Base-by-base conservation (phyloP, 2,888 invertebrate species). In the Encarsia formosa region DNA sequence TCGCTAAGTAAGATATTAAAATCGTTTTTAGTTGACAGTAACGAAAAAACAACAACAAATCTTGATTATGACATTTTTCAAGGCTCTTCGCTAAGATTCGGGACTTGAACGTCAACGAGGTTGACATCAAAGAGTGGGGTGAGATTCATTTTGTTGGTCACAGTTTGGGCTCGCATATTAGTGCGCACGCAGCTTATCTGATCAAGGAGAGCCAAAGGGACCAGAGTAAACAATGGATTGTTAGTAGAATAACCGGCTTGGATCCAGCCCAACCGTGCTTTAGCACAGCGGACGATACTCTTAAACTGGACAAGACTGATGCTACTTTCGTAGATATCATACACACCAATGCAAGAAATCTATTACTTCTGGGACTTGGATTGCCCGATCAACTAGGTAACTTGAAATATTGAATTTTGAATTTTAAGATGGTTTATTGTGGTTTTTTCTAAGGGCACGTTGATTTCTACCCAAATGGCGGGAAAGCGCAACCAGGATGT, bases 381-480 rank as follows among this genome's bases (percentile, higher is more conserved):
- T 65, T 82, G 40, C 81, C 82, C 1, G 75, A 78, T n/a, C 75
- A 79, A 24, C 74, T 75, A 56, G 83, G 83, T 82, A 46, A n/a
- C n/a, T n/a, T n/a, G n/a, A n/a, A n/a, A n/a, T n/a, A n/a, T n/a
- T n/a, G n/a, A n/a, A n/a, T n/a, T n/a, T n/a, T n/a, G n/a, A n/a
- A n/a, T n/a, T n/a, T n/a, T n/a, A n/a, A n/a, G n/a, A n/a, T n/a
- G n/a, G n/a, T n/a, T n/a, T n/a, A n/a, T n/a, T n/a, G n/a, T n/a
- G n/a, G n/a, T 38, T n/a, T 15, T 11, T 16, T 26, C 41, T 40
- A 9, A 56, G 55, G 55, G 5, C 76, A 85, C 59, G 78, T 82
- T 1, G 86, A 86, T 65, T 84, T 84, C 63, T 86, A 84, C 65
- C 80, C 84, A 1, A 85, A 85, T 53, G 85, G 85, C 1, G 86